Evolutionary conservation across 2,797 vertebrate genomes (phyloP).

Genomic region (Micrastur ruficollis): DNA sequence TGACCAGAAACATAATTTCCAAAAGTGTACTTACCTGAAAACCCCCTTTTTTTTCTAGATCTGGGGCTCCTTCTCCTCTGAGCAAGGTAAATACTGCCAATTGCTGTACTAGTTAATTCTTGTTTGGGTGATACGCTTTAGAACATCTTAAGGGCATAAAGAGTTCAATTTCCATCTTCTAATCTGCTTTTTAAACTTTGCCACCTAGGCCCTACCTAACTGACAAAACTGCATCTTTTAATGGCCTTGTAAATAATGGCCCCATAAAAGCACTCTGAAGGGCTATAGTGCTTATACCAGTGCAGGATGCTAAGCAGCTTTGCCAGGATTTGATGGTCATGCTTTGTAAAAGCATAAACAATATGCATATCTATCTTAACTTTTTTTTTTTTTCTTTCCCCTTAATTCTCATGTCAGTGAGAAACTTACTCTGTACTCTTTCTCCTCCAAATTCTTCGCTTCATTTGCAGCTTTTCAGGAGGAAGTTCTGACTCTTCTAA

Average conservation of each 20-base stretch:
- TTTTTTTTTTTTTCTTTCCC: accelerated
- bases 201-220: background rate
- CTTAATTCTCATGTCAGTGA: background rate
- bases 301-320: background rate
- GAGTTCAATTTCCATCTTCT: background rate
- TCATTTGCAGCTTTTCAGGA: background rate
- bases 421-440: background rate
- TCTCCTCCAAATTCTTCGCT: background rate
- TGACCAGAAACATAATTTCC: background rate
- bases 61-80: constrained; percentile 81
- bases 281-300: background rate
- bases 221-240: background rate
- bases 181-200: background rate
- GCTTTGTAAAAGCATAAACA: background rate
- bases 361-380: background rate
- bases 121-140: background rate
- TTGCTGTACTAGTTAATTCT: background rate
- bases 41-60: constrained; percentile 62
- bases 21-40: background rate
- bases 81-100: constrained; percentile 75
- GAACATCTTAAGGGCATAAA: background rate
- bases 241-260: background rate
- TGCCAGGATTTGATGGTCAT: background rate
- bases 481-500: background rate
- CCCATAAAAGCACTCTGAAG: background rate